These are phyloP conservation scores for Heterodera filipjevi DNA, from an alignment of 2,888 invertebrate species.

Conservation along the genomic window DNA sequence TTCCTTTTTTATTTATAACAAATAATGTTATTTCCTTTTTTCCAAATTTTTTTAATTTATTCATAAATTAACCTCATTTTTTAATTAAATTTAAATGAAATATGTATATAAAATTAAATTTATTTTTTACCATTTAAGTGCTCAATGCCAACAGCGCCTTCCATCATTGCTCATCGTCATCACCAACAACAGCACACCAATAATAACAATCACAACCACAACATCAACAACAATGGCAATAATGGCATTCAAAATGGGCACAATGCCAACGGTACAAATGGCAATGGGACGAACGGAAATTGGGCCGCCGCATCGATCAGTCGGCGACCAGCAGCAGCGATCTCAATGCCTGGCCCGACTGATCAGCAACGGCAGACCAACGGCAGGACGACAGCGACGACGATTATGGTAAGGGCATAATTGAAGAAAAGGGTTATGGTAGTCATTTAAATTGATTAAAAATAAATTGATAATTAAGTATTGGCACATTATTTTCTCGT, in stretches of 20 bases:
- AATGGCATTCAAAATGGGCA: not conserved
- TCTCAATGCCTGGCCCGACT: not conserved
- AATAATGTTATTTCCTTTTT: no score
- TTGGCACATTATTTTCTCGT: no score
- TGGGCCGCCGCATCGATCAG: not conserved
- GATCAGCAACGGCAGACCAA: not conserved
- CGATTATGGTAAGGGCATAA: not conserved
- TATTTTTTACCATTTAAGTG: slow-evolving; percentile 14
- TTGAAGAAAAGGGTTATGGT: not conserved
- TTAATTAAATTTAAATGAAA: not conserved
- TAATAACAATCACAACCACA: not conserved
- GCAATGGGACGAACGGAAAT: not conserved
- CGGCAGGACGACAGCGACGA: not conserved
- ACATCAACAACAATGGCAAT: not conserved
- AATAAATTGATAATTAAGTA: no score
- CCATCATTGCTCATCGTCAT: not conserved
- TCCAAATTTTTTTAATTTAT: no score
- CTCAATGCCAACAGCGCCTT: slow-evolving; percentile 28
- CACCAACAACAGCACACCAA: not conserved
- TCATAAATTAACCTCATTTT: no score
- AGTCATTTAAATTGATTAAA: not conserved
- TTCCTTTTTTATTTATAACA: no score
- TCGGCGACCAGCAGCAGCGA: not conserved
- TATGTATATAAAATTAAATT: not conserved
- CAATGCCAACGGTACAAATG: not conserved